These are phyloP conservation scores for Caligus rogercresseyi DNA, from an alignment of 1,140 invertebrate species.

Conservation along the genomic window DNA sequence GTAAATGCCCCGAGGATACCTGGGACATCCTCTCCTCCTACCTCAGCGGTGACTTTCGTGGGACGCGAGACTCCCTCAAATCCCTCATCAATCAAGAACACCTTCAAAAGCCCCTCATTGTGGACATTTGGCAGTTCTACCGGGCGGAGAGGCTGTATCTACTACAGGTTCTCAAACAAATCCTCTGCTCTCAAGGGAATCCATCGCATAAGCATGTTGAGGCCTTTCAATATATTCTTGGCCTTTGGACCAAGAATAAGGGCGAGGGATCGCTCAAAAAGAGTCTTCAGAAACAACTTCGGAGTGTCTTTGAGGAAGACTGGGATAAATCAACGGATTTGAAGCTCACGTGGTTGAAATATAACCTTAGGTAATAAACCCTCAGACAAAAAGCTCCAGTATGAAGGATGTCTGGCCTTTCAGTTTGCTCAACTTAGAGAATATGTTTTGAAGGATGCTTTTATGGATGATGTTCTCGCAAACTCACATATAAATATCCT, in stretches of 20 bases:
- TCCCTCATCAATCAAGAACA: conserved; percentile 12
- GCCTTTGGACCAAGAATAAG: not conserved
- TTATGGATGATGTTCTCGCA: too few relatives aligned
- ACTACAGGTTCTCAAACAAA: conserved; percentile 19
- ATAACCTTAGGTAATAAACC: not conserved
- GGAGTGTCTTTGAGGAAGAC: not conserved
- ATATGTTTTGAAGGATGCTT: too few relatives aligned
- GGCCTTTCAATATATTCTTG: not conserved
- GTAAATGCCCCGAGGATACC: not conserved
- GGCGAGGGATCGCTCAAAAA: not conserved
- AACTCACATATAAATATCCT: too few relatives aligned
- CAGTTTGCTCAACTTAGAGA: too few relatives aligned
- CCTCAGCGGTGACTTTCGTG: conserved; percentile 15
- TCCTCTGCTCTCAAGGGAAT: conserved; percentile 4
- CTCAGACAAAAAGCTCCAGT: too few relatives aligned
- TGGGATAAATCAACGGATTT: not conserved
- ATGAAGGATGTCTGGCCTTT: too few relatives aligned
- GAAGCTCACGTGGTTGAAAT: not conserved
- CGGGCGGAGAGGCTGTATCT: conserved; percentile 20
- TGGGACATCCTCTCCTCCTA: not conserved
- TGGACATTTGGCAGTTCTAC: conserved; percentile 22
- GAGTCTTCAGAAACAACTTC: not conserved
- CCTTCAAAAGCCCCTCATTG: conserved; percentile 18
- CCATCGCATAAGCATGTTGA: not conserved
- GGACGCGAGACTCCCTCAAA: conserved; percentile 14